A percentile compares a stretch with the other conserved stretches of the same genome.
Evolutionary conservation across 2,113 vertebrate species (phyloP).

Genomic region (Daboia siamensis): DNA sequence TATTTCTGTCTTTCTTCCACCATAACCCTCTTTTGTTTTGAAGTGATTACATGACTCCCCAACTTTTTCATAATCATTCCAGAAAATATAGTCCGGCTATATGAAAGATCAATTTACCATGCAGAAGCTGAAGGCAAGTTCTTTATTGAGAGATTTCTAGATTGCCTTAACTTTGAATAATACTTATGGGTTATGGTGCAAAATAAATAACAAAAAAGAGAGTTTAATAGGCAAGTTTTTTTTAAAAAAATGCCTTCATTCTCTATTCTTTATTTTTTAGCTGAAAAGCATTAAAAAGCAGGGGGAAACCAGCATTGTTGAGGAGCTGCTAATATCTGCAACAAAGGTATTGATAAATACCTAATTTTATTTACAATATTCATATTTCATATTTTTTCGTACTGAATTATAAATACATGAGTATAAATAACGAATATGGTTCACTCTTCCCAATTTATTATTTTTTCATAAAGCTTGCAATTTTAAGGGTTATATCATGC

Average conservation of each 20-base stretch:
- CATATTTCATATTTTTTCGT: slow-evolving; percentile 14
- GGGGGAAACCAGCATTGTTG: slow-evolving; percentile 55
- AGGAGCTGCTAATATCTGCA: slow-evolving; percentile 62
- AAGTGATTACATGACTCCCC: background rate
- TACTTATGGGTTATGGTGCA: background rate
- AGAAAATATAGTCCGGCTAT: background rate
- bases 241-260: slow-evolving; percentile 6
- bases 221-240: slow-evolving; percentile 7
- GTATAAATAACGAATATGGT: slow-evolving; percentile 44
- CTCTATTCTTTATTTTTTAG: slow-evolving; percentile 39
- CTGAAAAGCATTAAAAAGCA: slow-evolving; percentile 41
- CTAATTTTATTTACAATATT: slow-evolving; percentile 59
- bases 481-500: slow-evolving; percentile 14
- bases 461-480: background rate
- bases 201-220: background rate
- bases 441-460: slow-evolving; percentile 2
- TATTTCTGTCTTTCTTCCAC: background rate
- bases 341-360: slow-evolving; percentile 57
- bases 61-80: background rate
- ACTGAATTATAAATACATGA: slow-evolving; percentile 39
- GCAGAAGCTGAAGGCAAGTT: background rate
- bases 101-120: background rate
- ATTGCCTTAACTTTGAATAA: background rate
- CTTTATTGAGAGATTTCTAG: background rate
- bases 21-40: background rate